Percentiles rank a stretch among this genome's conserved stretches.
Conservation (phyloP, 2,113 vertebrate species). For the Anhinga anhinga region DNA sequence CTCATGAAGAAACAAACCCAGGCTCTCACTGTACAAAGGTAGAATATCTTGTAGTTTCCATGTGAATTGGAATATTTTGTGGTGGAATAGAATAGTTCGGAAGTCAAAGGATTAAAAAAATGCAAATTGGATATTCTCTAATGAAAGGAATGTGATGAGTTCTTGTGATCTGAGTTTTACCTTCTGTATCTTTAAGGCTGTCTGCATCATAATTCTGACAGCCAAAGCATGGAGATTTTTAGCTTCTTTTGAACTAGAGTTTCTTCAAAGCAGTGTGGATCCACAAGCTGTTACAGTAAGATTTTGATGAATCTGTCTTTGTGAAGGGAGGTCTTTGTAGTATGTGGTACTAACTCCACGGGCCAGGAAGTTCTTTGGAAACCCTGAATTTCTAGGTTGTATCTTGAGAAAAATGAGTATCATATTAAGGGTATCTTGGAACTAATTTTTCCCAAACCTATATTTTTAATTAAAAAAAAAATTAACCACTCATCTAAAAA, state of each 20-base stretch:
- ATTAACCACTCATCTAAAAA: background rate
- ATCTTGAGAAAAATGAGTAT: background rate
- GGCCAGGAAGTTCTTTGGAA: background rate
- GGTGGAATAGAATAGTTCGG: background rate
- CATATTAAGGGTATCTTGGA: background rate
- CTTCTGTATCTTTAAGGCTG: background rate
- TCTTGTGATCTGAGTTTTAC: background rate
- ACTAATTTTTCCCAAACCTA: background rate
- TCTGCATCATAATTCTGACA: background rate
- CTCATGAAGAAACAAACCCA: slow-evolving; percentile 81
- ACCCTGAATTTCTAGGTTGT: background rate
- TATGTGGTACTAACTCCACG: background rate
- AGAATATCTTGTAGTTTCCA: background rate
- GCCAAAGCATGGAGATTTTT: background rate
- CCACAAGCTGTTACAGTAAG: background rate
- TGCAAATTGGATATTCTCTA: fast-evolving
- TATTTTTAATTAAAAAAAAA: background rate
- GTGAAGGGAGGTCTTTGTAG: background rate
- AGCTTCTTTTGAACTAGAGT: background rate
- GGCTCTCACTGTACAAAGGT: slow-evolving; percentile 79
- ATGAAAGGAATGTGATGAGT: background rate
- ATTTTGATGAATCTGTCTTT: background rate
- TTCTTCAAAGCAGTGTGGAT: background rate
- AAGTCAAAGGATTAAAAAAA: background rate
- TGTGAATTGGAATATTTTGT: background rate